phyloP scores from a whole-genome alignment of 2,797 vertebrate species.

The Graptemys geographica region DNA sequence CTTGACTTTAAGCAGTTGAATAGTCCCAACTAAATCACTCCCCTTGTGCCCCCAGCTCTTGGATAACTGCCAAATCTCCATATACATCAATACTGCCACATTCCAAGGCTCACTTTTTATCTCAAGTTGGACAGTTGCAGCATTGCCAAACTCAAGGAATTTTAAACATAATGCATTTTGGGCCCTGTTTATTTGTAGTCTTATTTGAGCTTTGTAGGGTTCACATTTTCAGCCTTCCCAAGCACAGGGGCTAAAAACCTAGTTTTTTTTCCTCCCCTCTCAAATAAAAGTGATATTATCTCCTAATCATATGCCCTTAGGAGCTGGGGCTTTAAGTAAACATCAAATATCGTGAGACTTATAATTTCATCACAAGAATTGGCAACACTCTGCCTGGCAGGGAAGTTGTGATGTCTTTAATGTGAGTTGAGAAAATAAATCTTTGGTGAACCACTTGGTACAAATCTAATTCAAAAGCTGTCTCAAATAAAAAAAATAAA shows the following conservation, averaged over 20 bases:
- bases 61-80: neutral
- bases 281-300: neutral
- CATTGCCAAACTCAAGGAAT: neutral
- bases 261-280: neutral
- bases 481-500: neutral
- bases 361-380: too few species aligned
- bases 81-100: neutral
- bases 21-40: neutral
- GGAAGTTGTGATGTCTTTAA: too few species aligned
- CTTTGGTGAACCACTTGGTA: neutral
- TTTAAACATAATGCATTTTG: neutral
- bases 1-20: neutral
- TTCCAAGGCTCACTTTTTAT: neutral
- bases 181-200: neutral
- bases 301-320: neutral
- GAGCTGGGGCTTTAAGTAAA: too few species aligned
- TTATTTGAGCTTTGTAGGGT: neutral
- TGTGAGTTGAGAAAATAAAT: neutral
- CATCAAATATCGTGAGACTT: too few species aligned
- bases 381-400: too few species aligned
- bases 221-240: neutral
- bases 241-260: neutral
- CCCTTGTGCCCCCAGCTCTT: neutral
- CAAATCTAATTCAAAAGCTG: neutral
- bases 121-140: neutral